Evolutionary conservation across 2,797 vertebrate species (phyloP), one percentile per base, ranked within the genome.

Genomic region (Meriones psammophilus): DNA sequence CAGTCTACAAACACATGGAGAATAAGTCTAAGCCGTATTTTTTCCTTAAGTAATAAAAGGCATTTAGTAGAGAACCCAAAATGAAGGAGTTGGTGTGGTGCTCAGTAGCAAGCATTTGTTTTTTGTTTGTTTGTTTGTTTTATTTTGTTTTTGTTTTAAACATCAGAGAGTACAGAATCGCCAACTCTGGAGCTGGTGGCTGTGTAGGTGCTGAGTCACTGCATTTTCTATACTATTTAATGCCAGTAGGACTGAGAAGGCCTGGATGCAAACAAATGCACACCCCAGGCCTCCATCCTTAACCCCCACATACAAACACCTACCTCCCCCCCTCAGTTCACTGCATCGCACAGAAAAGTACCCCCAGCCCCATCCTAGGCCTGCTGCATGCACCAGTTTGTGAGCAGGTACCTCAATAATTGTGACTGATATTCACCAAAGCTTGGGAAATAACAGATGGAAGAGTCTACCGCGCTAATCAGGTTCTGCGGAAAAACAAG

Each of bases 161-260:
- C 88, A 96, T 89, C 85, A 88, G 71, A 94, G 66, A 92, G 66
- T 91, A 94, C 8, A 94, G 77, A 97, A 97, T 96, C 91, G 94
- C 90, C 92, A 77, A 96, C 79, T 91, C 97, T 80, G 78, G 92
- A 94, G 76, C 93, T 91, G 87, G 84, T 87, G 91, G 96, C 97
- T 92, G 66, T 94, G 39, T 88, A 87, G 28, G 14, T 95, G 97
- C 96, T 97, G 97, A 98, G 96, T 98, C 97, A 97, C 84, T 94
- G 69, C 91, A 78, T 95, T 97, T 96, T 87, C 95, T 90, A 85
- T 94, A 95, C 92, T 92, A 80, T 88, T 97, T 96, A 66, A 92
- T 87, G 62, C 26, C 74, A 90, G 84, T 50, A 69, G 46, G 36
- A 58, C 94, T 46, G 86, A 83, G 89, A 93, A 79, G 69, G 73